Base-by-base conservation (phyloP, 2,888 invertebrate species). In the Rhamnusium bicolor region DNA sequence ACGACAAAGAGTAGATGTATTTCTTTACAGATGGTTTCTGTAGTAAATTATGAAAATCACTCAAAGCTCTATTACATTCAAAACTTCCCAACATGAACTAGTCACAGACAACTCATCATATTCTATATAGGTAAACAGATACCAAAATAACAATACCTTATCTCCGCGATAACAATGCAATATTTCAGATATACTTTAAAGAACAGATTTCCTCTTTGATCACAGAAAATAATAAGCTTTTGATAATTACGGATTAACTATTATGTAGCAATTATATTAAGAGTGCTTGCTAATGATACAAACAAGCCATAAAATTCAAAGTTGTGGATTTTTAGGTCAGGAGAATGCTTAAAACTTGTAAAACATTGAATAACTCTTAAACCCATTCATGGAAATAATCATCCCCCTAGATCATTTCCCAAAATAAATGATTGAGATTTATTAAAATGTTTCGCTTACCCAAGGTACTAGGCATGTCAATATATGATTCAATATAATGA, bases 181-280 rank as follows among this genome's bases (percentile, higher is more conserved):
- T 40, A 40, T n/a, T 40, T 40, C 40, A 40, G n/a, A n/a, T n/a
- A 4, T 56, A 27, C 27, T 27, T n/a, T 56, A 56, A 56, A 14
- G 54, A 56, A 24, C 53, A 1, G 54, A 27, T 27, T 24, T 16
- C 1, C 27, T 14, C 27, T 56, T 56, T 56, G 54, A 24, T 56
- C 54, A 24, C 12, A 40, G 54, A 54, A 54, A n/a, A n/a, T 21
- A 54, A n/a, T n/a, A 56, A 56, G 54, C 54, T 56, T 56, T 56
- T 56, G 54, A 27, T 56, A 27, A 56, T 27, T 24, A 56, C 21
- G 10, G 53, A 53, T 53, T 53, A 53, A 53, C 53, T 53, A 24
- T 53, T 53, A 24, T 24, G 54, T 27, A 27, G 54, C 54, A 56
- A 56, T 56, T 56, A 56, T 27, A 27, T 56, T 56, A 27, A 14